Conservation (phyloP, 2,113 vertebrate species). For the Corapipo altera region DNA sequence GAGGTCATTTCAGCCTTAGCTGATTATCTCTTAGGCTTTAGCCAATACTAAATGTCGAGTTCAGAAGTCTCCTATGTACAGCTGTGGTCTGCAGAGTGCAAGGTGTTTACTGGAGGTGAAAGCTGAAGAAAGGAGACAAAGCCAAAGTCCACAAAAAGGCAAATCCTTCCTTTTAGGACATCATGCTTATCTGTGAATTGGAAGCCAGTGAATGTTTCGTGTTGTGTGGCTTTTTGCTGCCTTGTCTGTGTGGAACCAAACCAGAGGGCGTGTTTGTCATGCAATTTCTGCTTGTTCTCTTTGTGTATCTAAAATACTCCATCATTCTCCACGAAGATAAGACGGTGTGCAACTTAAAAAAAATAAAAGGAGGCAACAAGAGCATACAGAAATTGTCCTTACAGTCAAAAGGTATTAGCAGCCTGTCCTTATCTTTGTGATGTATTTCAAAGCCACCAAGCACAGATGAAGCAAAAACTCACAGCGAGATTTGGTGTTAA, state of each 20-base stretch:
- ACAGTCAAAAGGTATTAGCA: not conserved
- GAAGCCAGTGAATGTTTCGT: not conserved
- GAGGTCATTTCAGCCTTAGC: conserved; percentile 5
- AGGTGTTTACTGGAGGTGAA: not conserved
- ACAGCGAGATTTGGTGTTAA: not conserved
- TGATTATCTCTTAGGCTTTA: conserved; percentile 23
- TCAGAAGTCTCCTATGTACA: not conserved
- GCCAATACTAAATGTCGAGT: not conserved
- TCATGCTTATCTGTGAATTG: not conserved
- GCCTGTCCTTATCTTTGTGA: not conserved
- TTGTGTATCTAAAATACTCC: not conserved
- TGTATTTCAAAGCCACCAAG: not conserved
- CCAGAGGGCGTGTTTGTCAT: not conserved
- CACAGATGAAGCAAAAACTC: not conserved
- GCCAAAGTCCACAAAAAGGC: not conserved
- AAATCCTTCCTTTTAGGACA: not conserved
- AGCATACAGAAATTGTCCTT: not conserved
- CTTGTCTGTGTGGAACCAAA: not conserved
- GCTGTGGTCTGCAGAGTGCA: not conserved
- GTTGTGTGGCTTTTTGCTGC: not conserved
- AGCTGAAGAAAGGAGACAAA: not conserved
- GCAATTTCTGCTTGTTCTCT: not conserved
- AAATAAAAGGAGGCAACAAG: not conserved
- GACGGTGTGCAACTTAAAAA: not conserved
- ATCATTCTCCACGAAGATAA: not conserved